Evolutionary conservation across 1,140 invertebrate species (phyloP), one percentile per base, ranked within the genome.

Genomic region (Eurosta solidaginis): DNA sequence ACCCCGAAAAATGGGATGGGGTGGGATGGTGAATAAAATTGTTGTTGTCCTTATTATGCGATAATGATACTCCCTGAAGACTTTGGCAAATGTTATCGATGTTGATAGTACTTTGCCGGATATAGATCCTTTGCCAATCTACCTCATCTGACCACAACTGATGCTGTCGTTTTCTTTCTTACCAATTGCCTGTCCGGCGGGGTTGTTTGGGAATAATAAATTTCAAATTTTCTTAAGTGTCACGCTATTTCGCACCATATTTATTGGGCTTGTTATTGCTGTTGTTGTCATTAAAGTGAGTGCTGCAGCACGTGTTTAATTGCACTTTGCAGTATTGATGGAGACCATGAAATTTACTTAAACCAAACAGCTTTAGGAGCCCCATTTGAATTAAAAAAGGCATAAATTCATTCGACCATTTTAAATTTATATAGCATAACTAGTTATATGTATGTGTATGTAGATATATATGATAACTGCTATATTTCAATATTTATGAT

Each of bases 321-420:
- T 68, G 59, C 59, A 68, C 59, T 68, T 68, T 68, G 59, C 59
- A n/a, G n/a, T n/a, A 68, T 68, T 68, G 59, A 68, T 68, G 59
- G 22, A 68, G 40, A 33, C 40, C 59, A 40, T 68, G 59, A 68
- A 68, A 68, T 68, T 68, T 40, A 40, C 33, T 68, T n/a, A 14
- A 20, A 20, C 1, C 29, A 68, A 68, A 33, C 59, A 68, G 33
- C 20, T 20, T 29, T n/a, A n/a, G n/a, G n/a, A n/a, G n/a, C n/a
- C n/a, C n/a, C n/a, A n/a, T n/a, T n/a, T n/a, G n/a, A n/a, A n/a
- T n/a, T n/a, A n/a, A n/a, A n/a, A n/a, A n/a, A n/a, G n/a, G n/a
- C n/a, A n/a, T n/a, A n/a, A n/a, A n/a, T n/a, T n/a, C n/a, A n/a
- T n/a, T n/a, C n/a, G n/a, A n/a, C n/a, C n/a, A n/a, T n/a, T n/a